phyloP scores from a whole-genome alignment of 2,113 vertebrate species.

The Hyla sarda region DNA sequence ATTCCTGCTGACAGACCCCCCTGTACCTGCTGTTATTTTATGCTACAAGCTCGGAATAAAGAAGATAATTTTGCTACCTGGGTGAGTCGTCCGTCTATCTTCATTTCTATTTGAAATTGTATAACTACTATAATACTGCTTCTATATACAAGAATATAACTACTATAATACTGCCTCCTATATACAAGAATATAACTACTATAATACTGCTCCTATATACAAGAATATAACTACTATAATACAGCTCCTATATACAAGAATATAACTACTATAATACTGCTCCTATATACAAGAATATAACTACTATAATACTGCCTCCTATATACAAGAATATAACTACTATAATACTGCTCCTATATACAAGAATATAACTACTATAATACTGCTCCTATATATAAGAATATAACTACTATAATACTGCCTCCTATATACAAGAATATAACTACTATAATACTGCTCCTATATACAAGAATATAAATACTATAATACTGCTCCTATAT shows the following conservation, averaged over 20 bases:
- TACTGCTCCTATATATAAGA: not conserved
- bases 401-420: slow-evolving; percentile 13
- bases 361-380: slow-evolving; percentile 13
- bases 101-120: not conserved
- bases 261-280: slow-evolving; percentile 7
- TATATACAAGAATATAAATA: slow-evolving; percentile 11
- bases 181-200: not conserved
- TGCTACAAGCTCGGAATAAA: too few relatives aligned
- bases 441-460: slow-evolving; percentile 3
- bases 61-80: too few relatives aligned
- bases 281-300: not conserved
- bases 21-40: too few relatives aligned
- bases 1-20: too few relatives aligned
- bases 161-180: slow-evolving; percentile 13
- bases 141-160: slow-evolving; percentile 3
- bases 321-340: not conserved
- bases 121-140: slow-evolving; percentile 14
- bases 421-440: not conserved
- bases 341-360: not conserved
- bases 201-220: not conserved
- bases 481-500: not conserved
- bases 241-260: not conserved
- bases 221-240: slow-evolving; percentile 4
- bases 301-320: slow-evolving; percentile 13
- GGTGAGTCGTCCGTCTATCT: too few relatives aligned